phyloP scores from a whole-genome alignment of 2,888 invertebrate species.

The Zhuqinia jingwanae region DNA sequence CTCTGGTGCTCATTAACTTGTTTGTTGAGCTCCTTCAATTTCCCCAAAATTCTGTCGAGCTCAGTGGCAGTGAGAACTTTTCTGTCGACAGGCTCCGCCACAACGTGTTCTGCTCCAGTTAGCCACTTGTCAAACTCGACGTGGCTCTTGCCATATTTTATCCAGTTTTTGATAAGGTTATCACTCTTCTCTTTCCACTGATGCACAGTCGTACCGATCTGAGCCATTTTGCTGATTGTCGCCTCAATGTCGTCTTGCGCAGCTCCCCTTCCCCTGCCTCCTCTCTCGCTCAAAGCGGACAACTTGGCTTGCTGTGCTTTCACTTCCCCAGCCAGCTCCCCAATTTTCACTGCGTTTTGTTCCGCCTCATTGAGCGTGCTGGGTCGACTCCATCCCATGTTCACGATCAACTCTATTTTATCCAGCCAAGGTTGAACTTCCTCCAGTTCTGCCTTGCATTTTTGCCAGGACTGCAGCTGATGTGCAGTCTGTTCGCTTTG shows the following conservation, averaged over 20 bases:
- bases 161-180: constrained; percentile 90
- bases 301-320: constrained; percentile 88
- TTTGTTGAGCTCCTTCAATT: constrained; percentile 84
- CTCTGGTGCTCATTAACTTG: constrained; percentile 93
- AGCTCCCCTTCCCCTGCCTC: constrained; percentile 88
- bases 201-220: constrained; percentile 88
- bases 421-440: constrained; percentile 94
- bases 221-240: constrained; percentile 90
- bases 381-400: constrained; percentile 87
- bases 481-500: constrained; percentile 86
- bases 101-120: constrained; percentile 69
- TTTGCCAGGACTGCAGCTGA: constrained; percentile 76
- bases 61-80: constrained; percentile 73
- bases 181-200: constrained; percentile 91
- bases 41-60: constrained; percentile 76
- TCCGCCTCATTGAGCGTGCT: constrained; percentile 86
- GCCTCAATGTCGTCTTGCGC: constrained; percentile 93
- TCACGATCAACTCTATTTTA: constrained; percentile 89
- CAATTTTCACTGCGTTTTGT: constrained; percentile 78
- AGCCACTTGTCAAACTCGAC: constrained; percentile 89
- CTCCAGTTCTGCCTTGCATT: constrained; percentile 82
- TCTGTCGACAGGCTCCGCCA: constrained; percentile 70
- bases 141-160: constrained; percentile 89
- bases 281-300: constrained; percentile 87
- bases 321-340: constrained; percentile 88